These are phyloP conservation scores for Sinonovacula constricta DNA, from an alignment of 1,140 invertebrate species.

Conservation along the genomic window DNA sequence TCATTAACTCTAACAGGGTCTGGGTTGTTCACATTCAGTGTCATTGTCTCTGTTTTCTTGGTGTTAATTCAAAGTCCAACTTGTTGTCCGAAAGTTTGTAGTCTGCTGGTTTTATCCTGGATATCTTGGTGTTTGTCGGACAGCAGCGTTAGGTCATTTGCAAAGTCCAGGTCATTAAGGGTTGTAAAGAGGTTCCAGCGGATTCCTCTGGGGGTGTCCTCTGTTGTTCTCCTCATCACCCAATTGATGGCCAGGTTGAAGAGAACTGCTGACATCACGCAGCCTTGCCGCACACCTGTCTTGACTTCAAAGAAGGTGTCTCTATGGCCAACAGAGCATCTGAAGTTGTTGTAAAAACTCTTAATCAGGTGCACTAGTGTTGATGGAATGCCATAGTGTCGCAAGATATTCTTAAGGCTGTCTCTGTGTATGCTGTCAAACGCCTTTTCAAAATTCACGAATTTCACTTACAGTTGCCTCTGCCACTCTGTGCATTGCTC, in stretches of 20 bases:
- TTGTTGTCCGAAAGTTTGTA: conserved; percentile 1
- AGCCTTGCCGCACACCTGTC: conserved; percentile 37
- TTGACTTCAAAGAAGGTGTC: too few species aligned
- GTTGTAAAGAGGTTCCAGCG: conserved; percentile 31
- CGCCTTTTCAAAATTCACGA: conserved; percentile 54
- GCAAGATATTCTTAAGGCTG: conserved; percentile 51
- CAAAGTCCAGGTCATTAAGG: conserved; percentile 57
- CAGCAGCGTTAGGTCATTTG: conserved; percentile 53
- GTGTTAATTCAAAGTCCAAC: conserved; percentile 22
- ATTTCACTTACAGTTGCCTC: conserved; percentile 56
- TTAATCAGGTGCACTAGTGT: conserved; percentile 53
- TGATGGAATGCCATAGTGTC: conserved; percentile 52
- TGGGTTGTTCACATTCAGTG: conserved; percentile 13
- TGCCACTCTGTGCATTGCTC: conserved; percentile 66
- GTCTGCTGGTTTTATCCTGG: conserved; percentile 42
- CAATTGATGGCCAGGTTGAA: conserved; percentile 55
- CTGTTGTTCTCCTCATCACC: conserved; percentile 41
- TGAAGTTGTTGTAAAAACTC: conserved; percentile 52
- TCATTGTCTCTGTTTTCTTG: conserved; percentile 48
- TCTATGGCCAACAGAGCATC: conserved; percentile 26
- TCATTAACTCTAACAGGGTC: conserved; percentile 5
- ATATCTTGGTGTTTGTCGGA: conserved; percentile 42
- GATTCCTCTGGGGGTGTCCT: conserved; percentile 42
- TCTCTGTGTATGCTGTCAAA: conserved; percentile 60
- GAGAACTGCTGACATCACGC: conserved; percentile 33